Evolutionary conservation across 1,140 invertebrate genomes (phyloP), one percentile per base, ranked within the genome.

Genomic region (Meteorus sp.): DNA sequence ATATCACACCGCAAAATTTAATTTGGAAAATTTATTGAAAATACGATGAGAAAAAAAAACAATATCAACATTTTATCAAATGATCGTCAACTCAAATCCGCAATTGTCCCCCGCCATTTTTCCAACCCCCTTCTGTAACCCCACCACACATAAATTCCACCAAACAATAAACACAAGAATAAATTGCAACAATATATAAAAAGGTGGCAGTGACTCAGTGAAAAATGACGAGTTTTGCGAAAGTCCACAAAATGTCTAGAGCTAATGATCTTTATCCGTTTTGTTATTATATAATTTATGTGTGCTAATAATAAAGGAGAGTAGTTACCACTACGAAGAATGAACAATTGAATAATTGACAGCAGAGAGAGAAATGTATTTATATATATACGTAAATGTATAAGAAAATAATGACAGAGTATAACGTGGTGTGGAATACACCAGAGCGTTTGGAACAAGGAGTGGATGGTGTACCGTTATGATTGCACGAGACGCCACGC

Each of bases 401-500:
- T n/a, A n/a, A 52, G 27, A 50, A 50, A 50, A 60, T 55, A 63
- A 63, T 56, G 55, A 60, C 44, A 37, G 33, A 47, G 51, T 65
- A 60, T 54, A 60, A 45, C 31, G 45, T 59, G 37, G 25, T 47
- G 45, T 56, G 54, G 57, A 33, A 44, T 59, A 62, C 47, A 59
- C 56, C 56, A 58, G 57, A 39, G 23, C 13, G 20, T 51, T 43
- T 63, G 47, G n/a, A 58, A 65, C 60, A 69, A 64, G 65, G 64
- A 71, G 63, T 71, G 68, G 65, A 71, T 71, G 60, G 59, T 52
- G 15, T 73, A 67, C 71, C 71, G 69, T 71, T 73, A 71, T 61
- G 60, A 70, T 64, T 65, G 65, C 66, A 62, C 45, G 43, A 45
- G 59, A 63, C 54, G 55, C 56, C 47, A 57, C 44, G 25, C 60